A percentile compares a stretch with the other conserved stretches of the same genome.
phyloP scores from a whole-genome alignment of 2,888 invertebrate genomes.

The Melitaea athalia region DNA sequence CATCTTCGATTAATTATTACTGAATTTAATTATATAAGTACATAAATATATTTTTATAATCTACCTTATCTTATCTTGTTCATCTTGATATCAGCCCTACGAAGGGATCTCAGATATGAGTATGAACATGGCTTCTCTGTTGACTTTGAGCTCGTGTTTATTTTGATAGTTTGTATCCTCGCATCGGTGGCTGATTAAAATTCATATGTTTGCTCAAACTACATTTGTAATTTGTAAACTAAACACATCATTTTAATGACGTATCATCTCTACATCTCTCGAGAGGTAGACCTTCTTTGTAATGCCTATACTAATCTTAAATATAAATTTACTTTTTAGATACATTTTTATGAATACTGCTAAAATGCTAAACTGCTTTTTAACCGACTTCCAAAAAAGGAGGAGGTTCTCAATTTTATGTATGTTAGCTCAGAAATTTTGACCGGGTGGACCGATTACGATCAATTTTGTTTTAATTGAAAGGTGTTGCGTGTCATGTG shows the following conservation, averaged over 20 bases:
- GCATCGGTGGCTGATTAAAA: conserved; percentile 11
- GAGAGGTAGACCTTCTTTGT: not conserved
- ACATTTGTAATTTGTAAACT: conserved; percentile 18
- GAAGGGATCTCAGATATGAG: conserved; percentile 14
- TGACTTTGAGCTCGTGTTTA: conserved; percentile 23
- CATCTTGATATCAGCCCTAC: conserved; percentile 4
- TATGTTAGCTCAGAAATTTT: no score
- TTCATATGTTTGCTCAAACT: conserved; percentile 9
- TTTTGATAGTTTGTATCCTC: conserved; percentile 17
- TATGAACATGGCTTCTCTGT: conserved; percentile 14
- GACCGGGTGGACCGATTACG: no score
- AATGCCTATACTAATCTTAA: not conserved
- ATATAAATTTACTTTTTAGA: no score
- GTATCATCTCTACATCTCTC: not conserved
- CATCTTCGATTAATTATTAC: no score
- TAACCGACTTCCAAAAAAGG: no score
- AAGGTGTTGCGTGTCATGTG: no score
- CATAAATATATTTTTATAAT: not conserved
- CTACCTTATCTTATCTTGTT: not conserved
- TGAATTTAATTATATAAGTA: no score
- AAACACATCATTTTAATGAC: not conserved
- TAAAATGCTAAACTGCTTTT: no score
- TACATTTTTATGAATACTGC: no score
- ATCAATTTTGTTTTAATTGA: no score
- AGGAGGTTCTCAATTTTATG: no score